Base-by-base conservation (phyloP, 1,140 invertebrate species). In the Steinernema khuongi region DNA sequence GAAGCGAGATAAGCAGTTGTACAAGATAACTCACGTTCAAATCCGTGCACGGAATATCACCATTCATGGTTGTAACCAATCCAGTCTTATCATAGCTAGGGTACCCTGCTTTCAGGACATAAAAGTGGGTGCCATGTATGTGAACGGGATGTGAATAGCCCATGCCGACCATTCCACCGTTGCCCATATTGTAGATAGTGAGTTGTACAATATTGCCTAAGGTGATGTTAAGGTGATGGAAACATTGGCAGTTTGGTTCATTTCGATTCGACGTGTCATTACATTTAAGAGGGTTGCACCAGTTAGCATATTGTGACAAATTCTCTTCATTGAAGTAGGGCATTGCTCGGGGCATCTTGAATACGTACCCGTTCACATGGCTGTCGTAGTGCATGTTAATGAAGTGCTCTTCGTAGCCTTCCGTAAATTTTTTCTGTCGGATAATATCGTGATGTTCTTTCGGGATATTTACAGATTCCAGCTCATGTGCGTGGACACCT, bases 171-270 rank as follows among this genome's bases (percentile, higher is more conserved):
- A 50, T 75, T 1, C 79, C 81, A 1, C 81, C 81, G 11, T 82
- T 70, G n/a, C 81, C 81, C 81, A 83, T 83, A 69, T 83, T 83
- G 71, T 85, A 83, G 26, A 83, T 77, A 31, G 83, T 85, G 69
- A 83, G 71, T 66, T 82, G 81, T 19, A 82, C 80, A 67, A 82
- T 80, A 26, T 82, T 79, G 19, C 69, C 72, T 1, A 83, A 43
- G 31, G 71, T 79, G 68, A 85, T 80, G 19, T 81, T 70, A 71
- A 80, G 77, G 72, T 83, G 77, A 22, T 77, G 74, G 74, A 83
- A 83, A 19, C 82, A 83, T 50, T 80, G 70, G 70, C 82, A 83
- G 14, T 68, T 68, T 18, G 70, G 77, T 44, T 81, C 79, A 41
- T 77, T 22, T 14, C 50, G 50, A 26, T 26, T 7, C 22, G 50